phyloP scores from a whole-genome alignment of 2,113 vertebrate species.

The Sinocyclocheilus anophthalmus region DNA sequence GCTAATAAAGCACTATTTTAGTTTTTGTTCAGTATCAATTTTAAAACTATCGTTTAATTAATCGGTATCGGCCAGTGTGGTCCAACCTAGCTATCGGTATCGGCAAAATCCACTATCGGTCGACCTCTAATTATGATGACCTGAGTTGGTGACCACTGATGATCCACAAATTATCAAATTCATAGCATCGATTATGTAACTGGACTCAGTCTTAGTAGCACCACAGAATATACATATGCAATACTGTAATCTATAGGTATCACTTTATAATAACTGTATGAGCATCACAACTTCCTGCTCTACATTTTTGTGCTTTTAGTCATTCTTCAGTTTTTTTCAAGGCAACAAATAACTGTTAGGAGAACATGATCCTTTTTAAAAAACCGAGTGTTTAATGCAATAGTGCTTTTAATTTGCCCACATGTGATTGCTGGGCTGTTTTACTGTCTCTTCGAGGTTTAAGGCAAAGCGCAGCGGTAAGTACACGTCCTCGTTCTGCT shows the following conservation, averaged over 20 bases:
- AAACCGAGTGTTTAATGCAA: not conserved
- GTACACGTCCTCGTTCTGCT: conserved; percentile 8
- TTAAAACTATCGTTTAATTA: too few relatives aligned
- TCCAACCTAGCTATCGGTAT: too few relatives aligned
- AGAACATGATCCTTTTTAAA: not conserved
- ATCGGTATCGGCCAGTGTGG: too few relatives aligned
- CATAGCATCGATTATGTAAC: not conserved
- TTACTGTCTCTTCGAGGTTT: conserved; percentile 35
- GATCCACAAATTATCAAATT: not conserved
- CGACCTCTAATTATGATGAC: not conserved
- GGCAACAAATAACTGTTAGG: not conserved
- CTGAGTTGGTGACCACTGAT: too few relatives aligned
- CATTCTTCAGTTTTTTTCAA: not conserved
- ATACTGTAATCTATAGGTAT: too few relatives aligned
- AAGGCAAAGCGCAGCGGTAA: conserved; percentile 46
- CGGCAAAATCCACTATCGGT: too few relatives aligned
- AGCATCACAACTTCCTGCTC: not conserved
- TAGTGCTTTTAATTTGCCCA: not conserved
- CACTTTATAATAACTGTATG: too few relatives aligned
- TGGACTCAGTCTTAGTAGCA: too few relatives aligned
- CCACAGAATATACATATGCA: too few relatives aligned
- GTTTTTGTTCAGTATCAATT: too few relatives aligned
- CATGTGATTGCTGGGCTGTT: conserved; percentile 43
- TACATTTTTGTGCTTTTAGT: not conserved
- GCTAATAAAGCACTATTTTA: too few relatives aligned